Percentiles rank a stretch among this genome's conserved stretches.
Evolutionary conservation across 1,140 invertebrate species (phyloP).

Genomic region (Adelges cooleyi): DNA sequence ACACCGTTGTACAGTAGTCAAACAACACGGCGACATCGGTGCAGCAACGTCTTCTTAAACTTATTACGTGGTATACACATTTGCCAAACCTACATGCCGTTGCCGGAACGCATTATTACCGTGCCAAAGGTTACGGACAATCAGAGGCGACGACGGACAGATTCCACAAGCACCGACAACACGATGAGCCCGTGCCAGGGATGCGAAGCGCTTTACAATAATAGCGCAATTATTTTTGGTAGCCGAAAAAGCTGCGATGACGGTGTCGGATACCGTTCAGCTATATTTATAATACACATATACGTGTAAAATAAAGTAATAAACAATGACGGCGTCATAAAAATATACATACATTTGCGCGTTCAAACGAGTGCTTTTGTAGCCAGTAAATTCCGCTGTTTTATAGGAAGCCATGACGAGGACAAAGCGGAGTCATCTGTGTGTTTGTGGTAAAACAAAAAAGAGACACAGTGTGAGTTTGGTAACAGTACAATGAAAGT

Average conservation of each 20-base stretch:
- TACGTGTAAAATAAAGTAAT: no score
- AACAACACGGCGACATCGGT: background rate
- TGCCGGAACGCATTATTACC: background rate
- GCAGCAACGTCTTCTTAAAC: no score
- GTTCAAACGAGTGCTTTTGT: no score
- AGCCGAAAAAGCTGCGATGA: background rate
- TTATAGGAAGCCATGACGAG: background rate
- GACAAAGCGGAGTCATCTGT: background rate
- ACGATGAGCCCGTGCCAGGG: background rate
- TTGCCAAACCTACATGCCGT: conserved; percentile 3
- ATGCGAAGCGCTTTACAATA: background rate
- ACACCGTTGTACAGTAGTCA: conserved; percentile 3
- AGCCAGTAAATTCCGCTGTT: no score
- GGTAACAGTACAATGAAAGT: no score
- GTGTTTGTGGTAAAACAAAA: background rate
- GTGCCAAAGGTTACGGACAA: conserved; percentile 22
- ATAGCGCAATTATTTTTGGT: background rate
- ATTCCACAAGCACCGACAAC: background rate
- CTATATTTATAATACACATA: no score
- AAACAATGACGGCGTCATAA: no score
- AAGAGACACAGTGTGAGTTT: no score
- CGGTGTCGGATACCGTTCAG: no score
- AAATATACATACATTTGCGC: no score
- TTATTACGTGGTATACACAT: background rate
- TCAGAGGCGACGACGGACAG: conserved; percentile 24